Evolutionary conservation across 2,888 invertebrate species (phyloP).

Genomic region (Caenorhabditis macrosperma): DNA sequence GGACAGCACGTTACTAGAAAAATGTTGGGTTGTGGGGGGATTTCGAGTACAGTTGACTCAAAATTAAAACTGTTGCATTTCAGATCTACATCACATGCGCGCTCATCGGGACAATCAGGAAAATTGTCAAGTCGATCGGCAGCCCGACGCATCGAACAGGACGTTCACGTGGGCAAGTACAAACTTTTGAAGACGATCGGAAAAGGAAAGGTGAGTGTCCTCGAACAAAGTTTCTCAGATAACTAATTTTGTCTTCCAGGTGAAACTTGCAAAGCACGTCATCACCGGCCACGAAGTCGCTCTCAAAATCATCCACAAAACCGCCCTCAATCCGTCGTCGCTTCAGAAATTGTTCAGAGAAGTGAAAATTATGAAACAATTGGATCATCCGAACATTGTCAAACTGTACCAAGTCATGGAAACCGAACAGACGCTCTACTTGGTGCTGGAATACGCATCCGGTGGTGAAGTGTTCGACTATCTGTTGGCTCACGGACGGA

Average conservation of each 20-base stretch:
- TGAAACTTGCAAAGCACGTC: constrained; percentile 98
- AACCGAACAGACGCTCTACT: constrained; percentile 98
- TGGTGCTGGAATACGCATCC: constrained; percentile 99
- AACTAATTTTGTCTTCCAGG: no score
- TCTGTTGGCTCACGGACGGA: constrained; percentile 82
- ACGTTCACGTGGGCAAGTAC: constrained; percentile 98
- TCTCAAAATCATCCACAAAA: constrained; percentile 87
- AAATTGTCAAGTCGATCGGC: constrained; percentile 63
- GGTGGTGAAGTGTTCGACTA: constrained; percentile 96
- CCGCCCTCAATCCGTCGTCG: constrained; percentile 97
- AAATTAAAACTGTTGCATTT: no score
- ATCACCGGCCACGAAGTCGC: constrained; percentile 97
- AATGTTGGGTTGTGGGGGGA: constrained; percentile 24
- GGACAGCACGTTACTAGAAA: constrained; percentile 47
- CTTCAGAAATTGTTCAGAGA: constrained; percentile 94
- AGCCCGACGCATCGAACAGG: constrained; percentile 87
- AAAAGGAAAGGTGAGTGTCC: constrained; percentile 76
- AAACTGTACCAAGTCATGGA: constrained; percentile 89
- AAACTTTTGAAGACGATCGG: constrained; percentile 92
- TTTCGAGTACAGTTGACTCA: no score
- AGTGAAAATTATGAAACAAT: constrained; percentile 99
- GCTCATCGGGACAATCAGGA: constrained; percentile 53
- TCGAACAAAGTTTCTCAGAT: no score
- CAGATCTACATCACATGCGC: constrained; percentile 49
- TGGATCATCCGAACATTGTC: constrained; percentile 99